Conservation (phyloP, 2,113 vertebrate genomes). For the Cairina moschata region DNA sequence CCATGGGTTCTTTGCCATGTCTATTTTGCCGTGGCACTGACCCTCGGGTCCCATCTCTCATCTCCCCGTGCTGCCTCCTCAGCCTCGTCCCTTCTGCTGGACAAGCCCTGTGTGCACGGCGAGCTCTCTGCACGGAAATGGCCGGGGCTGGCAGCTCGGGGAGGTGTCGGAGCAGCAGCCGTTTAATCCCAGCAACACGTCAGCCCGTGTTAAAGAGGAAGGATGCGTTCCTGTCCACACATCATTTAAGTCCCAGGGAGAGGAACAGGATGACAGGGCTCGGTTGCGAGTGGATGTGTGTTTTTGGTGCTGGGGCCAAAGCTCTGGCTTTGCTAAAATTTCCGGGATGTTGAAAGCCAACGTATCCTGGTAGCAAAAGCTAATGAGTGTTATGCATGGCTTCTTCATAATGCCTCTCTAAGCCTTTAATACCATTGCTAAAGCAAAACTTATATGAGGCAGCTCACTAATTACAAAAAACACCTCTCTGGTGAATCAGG, state of each 20-base stretch:
- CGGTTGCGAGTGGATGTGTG: background rate
- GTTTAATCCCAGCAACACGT: background rate
- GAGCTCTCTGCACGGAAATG: fast-evolving
- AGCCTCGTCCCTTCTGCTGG: fast-evolving
- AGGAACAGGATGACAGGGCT: background rate
- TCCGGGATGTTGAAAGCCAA: background rate
- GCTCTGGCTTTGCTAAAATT: background rate
- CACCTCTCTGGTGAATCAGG: background rate
- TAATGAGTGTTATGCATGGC: background rate
- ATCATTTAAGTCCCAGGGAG: background rate
- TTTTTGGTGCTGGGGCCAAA: background rate
- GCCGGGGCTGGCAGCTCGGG: background rate
- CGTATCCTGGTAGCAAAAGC: background rate
- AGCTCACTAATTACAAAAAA: background rate
- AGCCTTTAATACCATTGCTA: background rate
- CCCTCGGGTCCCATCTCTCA: background rate
- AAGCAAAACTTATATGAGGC: background rate
- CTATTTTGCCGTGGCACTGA: background rate
- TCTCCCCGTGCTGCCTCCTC: background rate
- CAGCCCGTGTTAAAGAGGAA: background rate
- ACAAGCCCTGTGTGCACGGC: too few relatives aligned
- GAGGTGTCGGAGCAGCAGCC: background rate
- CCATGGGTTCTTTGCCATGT: fast-evolving
- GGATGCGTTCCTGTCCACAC: background rate
- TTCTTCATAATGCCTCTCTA: background rate